A percentile compares a stretch with the other conserved stretches of the same genome.
phyloP scores from a whole-genome alignment of 2,113 vertebrate species.

The Sclerurus mexicanus region DNA sequence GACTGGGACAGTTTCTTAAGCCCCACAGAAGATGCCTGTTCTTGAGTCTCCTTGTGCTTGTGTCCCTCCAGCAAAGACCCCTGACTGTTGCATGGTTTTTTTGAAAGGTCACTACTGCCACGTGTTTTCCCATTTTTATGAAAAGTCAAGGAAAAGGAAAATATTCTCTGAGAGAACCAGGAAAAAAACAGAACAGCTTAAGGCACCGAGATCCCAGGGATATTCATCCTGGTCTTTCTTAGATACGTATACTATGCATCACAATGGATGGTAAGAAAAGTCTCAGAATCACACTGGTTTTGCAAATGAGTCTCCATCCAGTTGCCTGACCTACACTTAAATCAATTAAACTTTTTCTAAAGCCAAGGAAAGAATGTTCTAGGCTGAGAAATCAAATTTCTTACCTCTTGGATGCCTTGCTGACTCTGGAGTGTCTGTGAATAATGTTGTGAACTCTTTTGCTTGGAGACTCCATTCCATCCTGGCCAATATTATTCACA shows the following conservation, averaged over 20 bases:
- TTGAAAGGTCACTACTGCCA: background rate
- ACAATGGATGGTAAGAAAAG: background rate
- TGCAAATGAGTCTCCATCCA: background rate
- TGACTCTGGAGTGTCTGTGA: background rate
- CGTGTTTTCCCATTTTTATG: background rate
- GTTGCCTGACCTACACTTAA: background rate
- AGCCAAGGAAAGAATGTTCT: slow-evolving; percentile 15
- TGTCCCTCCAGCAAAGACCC: background rate
- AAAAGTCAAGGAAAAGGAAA: background rate
- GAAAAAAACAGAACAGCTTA: background rate
- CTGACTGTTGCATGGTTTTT: background rate
- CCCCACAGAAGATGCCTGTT: background rate
- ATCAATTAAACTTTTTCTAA: background rate
- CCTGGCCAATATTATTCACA: background rate
- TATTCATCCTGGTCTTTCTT: background rate
- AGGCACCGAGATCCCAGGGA: background rate
- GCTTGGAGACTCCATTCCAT: background rate
- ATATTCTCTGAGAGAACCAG: background rate
- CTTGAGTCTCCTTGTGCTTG: background rate
- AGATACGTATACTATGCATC: background rate
- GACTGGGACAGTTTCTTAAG: background rate
- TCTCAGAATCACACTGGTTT: background rate
- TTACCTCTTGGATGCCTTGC: background rate
- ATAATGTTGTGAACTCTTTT: background rate
- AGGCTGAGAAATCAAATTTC: background rate